phyloP scores from a whole-genome alignment of 2,797 vertebrate genomes.

The Anisognathus igniventris region DNA sequence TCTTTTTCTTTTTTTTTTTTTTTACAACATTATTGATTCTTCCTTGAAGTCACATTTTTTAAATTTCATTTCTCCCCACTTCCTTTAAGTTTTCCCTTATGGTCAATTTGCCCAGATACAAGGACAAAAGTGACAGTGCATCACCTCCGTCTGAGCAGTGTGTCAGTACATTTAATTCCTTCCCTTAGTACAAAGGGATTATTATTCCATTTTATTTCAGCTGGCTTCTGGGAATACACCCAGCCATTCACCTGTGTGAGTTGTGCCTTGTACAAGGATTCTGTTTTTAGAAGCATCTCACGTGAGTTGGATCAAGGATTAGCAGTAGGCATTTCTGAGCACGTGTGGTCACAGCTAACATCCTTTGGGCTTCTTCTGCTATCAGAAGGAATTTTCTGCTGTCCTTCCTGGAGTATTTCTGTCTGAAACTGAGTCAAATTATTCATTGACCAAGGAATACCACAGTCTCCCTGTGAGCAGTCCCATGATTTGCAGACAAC shows the following conservation, averaged over 20 bases:
- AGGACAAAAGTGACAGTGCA: neutral
- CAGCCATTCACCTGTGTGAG: neutral
- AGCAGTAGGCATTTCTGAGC: neutral
- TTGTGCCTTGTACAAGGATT: neutral
- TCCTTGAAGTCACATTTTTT: neutral
- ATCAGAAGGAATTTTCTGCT: neutral
- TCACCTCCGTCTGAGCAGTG: neutral
- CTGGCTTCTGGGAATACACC: neutral
- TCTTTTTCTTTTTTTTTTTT: neutral
- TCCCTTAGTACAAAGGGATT: neutral
- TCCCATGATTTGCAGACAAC: neutral
- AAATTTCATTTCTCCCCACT: neutral
- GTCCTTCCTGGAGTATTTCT: neutral
- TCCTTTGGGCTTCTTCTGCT: neutral
- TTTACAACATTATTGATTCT: neutral
- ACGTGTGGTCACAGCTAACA: neutral
- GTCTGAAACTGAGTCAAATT: neutral
- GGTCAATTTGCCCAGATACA: neutral
- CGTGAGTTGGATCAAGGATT: neutral
- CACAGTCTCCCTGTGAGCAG: neutral
- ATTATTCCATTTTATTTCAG: neutral
- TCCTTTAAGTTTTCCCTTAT: neutral
- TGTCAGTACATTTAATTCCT: neutral
- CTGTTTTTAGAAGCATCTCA: neutral
- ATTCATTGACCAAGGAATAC: neutral